Evolutionary conservation across 2,888 invertebrate species (phyloP).

Genomic region (Amphimallon solstitiale): DNA sequence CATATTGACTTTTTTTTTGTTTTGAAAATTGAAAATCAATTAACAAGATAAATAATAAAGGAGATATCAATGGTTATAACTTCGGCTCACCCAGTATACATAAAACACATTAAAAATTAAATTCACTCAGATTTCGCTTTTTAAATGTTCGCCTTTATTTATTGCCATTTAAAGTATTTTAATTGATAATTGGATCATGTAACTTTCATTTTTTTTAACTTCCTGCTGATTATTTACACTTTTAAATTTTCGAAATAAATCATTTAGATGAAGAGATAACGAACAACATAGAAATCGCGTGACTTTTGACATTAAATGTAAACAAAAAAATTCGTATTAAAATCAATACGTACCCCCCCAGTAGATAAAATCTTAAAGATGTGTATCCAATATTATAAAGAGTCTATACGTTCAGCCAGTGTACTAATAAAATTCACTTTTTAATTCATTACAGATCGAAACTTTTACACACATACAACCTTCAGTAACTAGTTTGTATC

Average conservation of each 20-base stretch:
- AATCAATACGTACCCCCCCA: conserved; percentile 4
- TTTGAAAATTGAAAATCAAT: no score
- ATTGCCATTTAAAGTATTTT: conserved; percentile 26
- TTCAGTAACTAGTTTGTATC: no score
- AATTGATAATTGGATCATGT: neutral
- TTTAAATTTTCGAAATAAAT: neutral
- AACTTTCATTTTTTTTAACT: conserved; percentile 18
- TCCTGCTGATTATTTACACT: neutral
- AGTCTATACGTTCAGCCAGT: no score
- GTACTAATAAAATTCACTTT: neutral
- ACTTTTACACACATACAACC: neutral
- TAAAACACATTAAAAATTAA: no score
- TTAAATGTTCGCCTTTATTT: conserved; percentile 21
- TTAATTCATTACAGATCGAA: neutral
- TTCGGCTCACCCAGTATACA: no score
- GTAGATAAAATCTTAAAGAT: neutral
- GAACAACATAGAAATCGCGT: neutral
- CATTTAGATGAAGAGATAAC: neutral
- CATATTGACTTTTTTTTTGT: no score
- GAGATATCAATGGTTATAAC: no score
- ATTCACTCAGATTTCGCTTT: conserved; percentile 16
- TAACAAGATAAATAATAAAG: no score
- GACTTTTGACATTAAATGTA: conserved; percentile 1
- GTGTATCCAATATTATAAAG: no score
- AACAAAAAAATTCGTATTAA: conserved; percentile 5